Evolutionary conservation across 2,888 invertebrate genomes (phyloP), one percentile per base, ranked within the genome.

Genomic region (Fragum fragum): DNA sequence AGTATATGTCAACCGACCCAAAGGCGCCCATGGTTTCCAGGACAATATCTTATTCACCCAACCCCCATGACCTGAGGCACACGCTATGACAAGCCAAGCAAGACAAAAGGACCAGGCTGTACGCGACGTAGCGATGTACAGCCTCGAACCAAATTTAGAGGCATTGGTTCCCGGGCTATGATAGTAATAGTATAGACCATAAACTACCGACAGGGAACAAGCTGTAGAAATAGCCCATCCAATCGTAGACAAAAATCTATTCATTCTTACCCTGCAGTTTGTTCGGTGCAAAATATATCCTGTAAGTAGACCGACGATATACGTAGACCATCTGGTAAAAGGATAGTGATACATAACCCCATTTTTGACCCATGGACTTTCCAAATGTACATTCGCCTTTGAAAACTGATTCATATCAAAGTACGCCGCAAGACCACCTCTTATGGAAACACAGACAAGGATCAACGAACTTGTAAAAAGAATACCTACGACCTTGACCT

Each of bases 1-100:
- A 95, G 98, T 97, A 95, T 98, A 99, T 1, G 99, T 98, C 83
- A 99, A 96, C 73, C 98, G 96, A 92, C 98, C 98, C 61, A 99
- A 95, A 0, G 99, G 99, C 90, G 97, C 96, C 90, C 98, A 96
- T 0, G 97, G 96, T 74, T 96, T 96, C 95, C 97, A 97, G 0
- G 97, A 97, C 53, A 99, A 95, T 68, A 98, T 95, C 0, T 96
- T 96, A 95, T 98, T 97, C 73, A 98, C 95, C 69, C 97, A 96
- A 28, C 97, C 97, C 90, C 95, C 95, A 87, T 95, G 93, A 21
- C 95, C 95, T 73, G 94, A 90, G n/a, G 93, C 91, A 84, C 95
- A 95, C 61, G 95, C 95, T 87, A 95, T 94, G 61, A 96, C 94
- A 7, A 96, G 92, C 96, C 96, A 96, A 36, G 93, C 92, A 16